Evolutionary conservation across 2,113 vertebrate genomes (phyloP).

Genomic region (Scortum barcoo): DNA sequence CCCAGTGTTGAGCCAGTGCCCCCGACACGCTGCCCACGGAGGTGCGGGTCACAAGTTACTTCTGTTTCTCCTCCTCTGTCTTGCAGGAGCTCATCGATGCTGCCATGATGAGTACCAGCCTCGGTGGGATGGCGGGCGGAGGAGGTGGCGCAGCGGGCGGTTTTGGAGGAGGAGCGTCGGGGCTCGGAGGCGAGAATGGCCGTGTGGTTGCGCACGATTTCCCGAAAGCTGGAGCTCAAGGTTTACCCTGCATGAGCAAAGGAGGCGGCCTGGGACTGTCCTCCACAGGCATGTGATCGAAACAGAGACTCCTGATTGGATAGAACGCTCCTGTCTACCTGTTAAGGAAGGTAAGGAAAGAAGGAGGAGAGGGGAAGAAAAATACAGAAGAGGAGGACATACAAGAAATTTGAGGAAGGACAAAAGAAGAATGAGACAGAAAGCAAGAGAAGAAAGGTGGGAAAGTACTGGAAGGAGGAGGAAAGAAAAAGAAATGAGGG

Average conservation of each 20-base stretch:
- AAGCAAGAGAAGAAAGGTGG: too few species aligned
- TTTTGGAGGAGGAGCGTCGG: conserved; percentile 57
- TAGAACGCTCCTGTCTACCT: not conserved
- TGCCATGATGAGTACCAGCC: conserved; percentile 91
- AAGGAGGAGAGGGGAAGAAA: not conserved
- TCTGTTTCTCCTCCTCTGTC: not conserved
- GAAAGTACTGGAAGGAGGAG: too few species aligned
- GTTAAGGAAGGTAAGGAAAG: not conserved
- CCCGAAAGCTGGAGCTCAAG: conserved; percentile 89
- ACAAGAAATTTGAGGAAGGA: not conserved
- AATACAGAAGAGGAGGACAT: too few species aligned
- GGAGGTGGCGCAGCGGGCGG: conserved; percentile 61
- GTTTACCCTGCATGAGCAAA: conserved; percentile 93
- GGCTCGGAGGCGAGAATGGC: conserved; percentile 89
- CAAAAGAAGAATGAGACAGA: too few species aligned
- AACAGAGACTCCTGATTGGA: conserved; percentile 41
- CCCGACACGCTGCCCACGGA: too few species aligned
- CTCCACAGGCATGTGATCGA: conserved; percentile 89
- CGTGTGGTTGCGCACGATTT: conserved; percentile 91
- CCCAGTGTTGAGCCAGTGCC: too few species aligned
- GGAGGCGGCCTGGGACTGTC: conserved; percentile 90
- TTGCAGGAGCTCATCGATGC: conserved; percentile 92
- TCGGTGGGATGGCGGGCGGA: conserved; percentile 84
- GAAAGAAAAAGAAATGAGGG: too few species aligned
- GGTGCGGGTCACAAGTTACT: too few species aligned